phyloP scores from a whole-genome alignment of 2,888 invertebrate species.

The Papilio demoleus region DNA sequence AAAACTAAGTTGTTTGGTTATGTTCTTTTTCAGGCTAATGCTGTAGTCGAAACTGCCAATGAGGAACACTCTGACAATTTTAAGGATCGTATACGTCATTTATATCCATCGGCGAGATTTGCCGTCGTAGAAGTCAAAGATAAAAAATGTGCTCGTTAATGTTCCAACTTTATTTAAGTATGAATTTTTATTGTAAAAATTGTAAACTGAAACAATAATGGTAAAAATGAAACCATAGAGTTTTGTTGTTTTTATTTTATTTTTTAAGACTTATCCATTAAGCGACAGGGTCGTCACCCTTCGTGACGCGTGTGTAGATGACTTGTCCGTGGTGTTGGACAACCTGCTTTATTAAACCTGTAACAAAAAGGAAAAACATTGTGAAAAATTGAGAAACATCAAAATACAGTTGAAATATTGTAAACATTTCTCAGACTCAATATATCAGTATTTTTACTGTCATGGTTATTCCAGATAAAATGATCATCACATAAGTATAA shows the following conservation, averaged over 20 bases:
- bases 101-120: conserved; percentile 69
- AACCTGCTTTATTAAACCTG: conserved; percentile 97
- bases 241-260: conserved; percentile 61
- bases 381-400: background rate
- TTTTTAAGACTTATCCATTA: conserved; percentile 83
- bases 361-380: conserved; percentile 47
- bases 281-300: conserved; percentile 93
- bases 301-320: conserved; percentile 98
- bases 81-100: conserved; percentile 63
- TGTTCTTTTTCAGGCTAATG: conserved; percentile 64
- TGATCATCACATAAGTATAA: conserved; percentile 61
- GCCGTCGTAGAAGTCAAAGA: conserved; percentile 64
- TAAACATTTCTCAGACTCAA: conserved; percentile 80
- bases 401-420: background rate
- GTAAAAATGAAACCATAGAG: conserved; percentile 34
- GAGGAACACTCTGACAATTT: conserved; percentile 67
- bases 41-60: conserved; percentile 73
- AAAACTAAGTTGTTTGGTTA: too few species aligned
- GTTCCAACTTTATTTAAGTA: background rate
- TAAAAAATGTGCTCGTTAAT: conserved; percentile 50
- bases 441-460: conserved; percentile 83
- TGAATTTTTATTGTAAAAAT: conserved; percentile 33
- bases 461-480: conserved; percentile 67
- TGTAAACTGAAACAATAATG: conserved; percentile 29
- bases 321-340: conserved; percentile 98